Percentiles rank a stretch among this genome's conserved stretches.
Conservation (phyloP, 2,797 vertebrate genomes). For the Yasuhikotakia modesta region DNA sequence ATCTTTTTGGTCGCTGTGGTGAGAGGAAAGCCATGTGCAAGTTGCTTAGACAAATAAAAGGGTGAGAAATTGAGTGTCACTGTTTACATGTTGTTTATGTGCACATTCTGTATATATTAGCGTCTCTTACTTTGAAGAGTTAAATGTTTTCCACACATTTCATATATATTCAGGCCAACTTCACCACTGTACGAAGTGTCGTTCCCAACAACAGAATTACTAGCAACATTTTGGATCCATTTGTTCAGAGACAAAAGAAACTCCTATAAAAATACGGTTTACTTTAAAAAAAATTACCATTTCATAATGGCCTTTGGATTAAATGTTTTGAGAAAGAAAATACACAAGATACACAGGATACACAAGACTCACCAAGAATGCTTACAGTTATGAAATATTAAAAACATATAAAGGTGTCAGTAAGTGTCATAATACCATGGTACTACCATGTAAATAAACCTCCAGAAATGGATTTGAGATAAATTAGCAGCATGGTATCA, state of each 20-base stretch:
- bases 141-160: constrained; percentile 35
- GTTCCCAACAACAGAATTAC: constrained; percentile 2
- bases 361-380: too few relatives aligned
- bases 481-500: not conserved
- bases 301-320: too few relatives aligned
- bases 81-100: constrained; percentile 33
- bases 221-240: too few relatives aligned
- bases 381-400: too few relatives aligned
- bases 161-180: constrained; percentile 14
- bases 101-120: constrained; percentile 19
- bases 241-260: too few relatives aligned
- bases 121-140: constrained; percentile 28
- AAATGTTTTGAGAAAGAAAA: too few relatives aligned
- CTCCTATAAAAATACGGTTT: too few relatives aligned
- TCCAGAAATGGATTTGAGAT: not conserved
- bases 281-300: too few relatives aligned
- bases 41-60: not conserved
- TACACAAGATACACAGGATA: too few relatives aligned
- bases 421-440: not conserved
- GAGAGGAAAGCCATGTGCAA: constrained; percentile 22
- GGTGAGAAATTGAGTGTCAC: constrained; percentile 10
- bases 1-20: constrained; percentile 17
- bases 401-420: too few relatives aligned
- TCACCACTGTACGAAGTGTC: not conserved
- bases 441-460: not conserved